These are phyloP conservation scores for Myocastor coypus DNA, from an alignment of 2,113 vertebrate species.

Conservation along the genomic window DNA sequence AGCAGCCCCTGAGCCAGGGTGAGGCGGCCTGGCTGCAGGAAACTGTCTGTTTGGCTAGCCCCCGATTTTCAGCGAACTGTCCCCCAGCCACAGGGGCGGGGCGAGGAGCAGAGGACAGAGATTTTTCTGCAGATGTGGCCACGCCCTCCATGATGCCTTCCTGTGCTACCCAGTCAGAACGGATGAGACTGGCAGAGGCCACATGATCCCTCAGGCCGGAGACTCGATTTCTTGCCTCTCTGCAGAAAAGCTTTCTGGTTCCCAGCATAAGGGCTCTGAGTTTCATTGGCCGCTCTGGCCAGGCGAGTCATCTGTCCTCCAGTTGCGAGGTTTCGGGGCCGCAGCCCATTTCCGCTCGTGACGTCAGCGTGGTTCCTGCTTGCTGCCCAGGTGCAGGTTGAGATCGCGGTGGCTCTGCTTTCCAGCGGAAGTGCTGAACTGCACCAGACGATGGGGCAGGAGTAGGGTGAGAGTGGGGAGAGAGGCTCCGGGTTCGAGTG, in stretches of 20 bases:
- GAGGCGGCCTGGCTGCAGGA: neutral
- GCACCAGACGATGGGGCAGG: rapidly evolving
- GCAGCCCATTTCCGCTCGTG: rapidly evolving
- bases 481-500: no score
- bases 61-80: rapidly evolving
- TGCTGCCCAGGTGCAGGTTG: rapidly evolving
- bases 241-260: neutral
- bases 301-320: no score
- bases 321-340: rapidly evolving
- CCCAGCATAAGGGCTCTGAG: rapidly evolving
- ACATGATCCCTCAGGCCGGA: rapidly evolving
- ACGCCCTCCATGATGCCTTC: rapidly evolving
- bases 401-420: rapidly evolving
- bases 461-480: no score
- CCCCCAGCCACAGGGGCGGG: rapidly evolving
- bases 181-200: neutral
- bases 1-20: neutral
- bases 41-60: rapidly evolving
- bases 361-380: rapidly evolving
- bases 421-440: neutral
- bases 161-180: rapidly evolving
- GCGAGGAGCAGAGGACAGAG: no score
- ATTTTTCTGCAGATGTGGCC: neutral
- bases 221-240: neutral
- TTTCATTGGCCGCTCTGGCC: neutral